A percentile compares a stretch with the other conserved stretches of the same genome.
phyloP scores from a whole-genome alignment of 35 echinoderm and acorn worm species.

The Ophioderma brevispina region DNA sequence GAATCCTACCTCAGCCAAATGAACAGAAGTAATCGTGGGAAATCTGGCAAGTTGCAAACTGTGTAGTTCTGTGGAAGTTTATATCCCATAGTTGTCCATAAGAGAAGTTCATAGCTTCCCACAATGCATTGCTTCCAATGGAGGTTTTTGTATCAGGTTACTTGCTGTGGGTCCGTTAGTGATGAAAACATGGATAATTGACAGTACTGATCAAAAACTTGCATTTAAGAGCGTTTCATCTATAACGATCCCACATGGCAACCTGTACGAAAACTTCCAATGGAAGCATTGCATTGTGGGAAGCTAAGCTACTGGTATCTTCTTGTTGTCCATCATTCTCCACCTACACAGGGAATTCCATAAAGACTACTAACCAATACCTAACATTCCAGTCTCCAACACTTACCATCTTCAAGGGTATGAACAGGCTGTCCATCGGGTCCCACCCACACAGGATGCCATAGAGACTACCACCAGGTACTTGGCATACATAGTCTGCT shows the following conservation, averaged over 20 bases:
- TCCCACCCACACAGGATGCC: conserved; percentile 66
- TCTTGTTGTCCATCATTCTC: no score
- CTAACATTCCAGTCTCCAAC: neutral
- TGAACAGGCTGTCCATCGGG: conserved; percentile 33
- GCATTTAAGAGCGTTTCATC: neutral
- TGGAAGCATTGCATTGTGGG: neutral
- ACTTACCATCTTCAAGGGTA: conserved; percentile 46
- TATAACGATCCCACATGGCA: neutral
- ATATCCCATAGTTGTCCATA: no score
- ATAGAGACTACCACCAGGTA: conserved; percentile 55
- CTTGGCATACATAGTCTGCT: conserved; percentile 65
- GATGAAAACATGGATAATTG: neutral
- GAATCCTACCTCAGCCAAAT: no score
- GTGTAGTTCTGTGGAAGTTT: no score
- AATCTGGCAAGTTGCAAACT: no score
- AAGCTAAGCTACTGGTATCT: neutral
- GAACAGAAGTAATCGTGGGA: no score
- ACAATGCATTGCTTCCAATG: no score
- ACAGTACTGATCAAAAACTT: no score
- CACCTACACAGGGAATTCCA: no score
- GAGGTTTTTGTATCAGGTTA: no score
- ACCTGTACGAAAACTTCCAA: no score
- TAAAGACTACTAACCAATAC: neutral
- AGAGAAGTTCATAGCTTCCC: no score
- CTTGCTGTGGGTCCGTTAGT: neutral